Conservation (phyloP, 1,140 invertebrate species). For the Thereuonema tuberculata region DNA sequence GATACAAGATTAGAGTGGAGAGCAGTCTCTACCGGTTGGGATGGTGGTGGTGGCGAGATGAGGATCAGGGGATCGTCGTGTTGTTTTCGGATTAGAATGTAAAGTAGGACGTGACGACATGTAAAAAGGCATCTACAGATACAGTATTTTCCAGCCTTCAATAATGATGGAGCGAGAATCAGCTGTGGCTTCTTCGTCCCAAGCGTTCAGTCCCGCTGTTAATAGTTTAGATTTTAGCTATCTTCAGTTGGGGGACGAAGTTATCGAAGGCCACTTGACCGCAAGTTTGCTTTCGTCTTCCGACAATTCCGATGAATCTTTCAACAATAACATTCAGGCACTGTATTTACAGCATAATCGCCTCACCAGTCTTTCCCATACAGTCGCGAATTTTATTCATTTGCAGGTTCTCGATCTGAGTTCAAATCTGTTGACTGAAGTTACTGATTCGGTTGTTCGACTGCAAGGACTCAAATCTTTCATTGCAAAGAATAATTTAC, state of each 20-base stretch:
- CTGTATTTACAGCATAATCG: constrained; percentile 31
- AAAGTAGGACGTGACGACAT: no score
- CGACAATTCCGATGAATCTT: constrained; percentile 25
- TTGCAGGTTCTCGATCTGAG: constrained; percentile 62
- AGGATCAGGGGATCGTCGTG: no score
- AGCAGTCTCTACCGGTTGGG: no score
- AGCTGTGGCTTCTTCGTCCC: no score
- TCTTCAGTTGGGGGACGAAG: background rate
- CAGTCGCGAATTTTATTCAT: constrained; percentile 33
- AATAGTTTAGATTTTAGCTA: constrained; percentile 4
- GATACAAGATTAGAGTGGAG: no score
- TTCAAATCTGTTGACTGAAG: constrained; percentile 57
- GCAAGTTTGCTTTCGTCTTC: background rate
- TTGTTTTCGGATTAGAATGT: no score
- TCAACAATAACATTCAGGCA: constrained; percentile 10
- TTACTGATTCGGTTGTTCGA: constrained; percentile 57
- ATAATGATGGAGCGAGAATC: no score
- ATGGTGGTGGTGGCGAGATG: no score
- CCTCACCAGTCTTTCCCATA: constrained; percentile 27
- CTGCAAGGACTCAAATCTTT: constrained; percentile 55
- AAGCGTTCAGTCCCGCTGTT: no score
- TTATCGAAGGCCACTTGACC: background rate
- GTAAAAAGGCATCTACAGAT: no score
- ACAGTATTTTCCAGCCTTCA: no score
- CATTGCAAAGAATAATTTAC: constrained; percentile 71